Evolutionary conservation across 2,888 invertebrate genomes (phyloP).

Genomic region (Dermolepida albohirtum): DNA sequence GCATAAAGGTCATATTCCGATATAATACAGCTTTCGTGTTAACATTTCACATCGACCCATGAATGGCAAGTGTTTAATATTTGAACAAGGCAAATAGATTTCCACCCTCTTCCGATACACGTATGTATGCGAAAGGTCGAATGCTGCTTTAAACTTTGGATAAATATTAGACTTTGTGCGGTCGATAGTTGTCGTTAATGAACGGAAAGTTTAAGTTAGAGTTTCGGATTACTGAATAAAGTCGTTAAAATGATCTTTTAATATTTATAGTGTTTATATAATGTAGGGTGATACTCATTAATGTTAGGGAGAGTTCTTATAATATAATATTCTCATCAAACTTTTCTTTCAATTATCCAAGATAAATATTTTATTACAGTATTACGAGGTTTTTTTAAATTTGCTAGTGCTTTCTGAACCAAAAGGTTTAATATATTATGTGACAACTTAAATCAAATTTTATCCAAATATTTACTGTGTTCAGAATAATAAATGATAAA

Average conservation of each 20-base stretch:
- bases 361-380: too few relatives aligned
- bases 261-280: slow-evolving; percentile 9
- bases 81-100: slow-evolving; percentile 59
- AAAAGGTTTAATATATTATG: too few relatives aligned
- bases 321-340: too few relatives aligned
- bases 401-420: too few relatives aligned
- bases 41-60: slow-evolving; percentile 36
- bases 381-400: too few relatives aligned
- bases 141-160: slow-evolving; percentile 48
- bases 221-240: slow-evolving; percentile 32
- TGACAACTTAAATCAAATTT: too few relatives aligned
- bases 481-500: too few relatives aligned
- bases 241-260: slow-evolving; percentile 24
- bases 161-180: slow-evolving; percentile 47
- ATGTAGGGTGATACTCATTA: background rate
- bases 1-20: slow-evolving; percentile 5
- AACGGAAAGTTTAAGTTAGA: slow-evolving; percentile 28
- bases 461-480: too few relatives aligned
- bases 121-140: slow-evolving; percentile 47
- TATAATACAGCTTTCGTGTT: slow-evolving; percentile 21
- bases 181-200: slow-evolving; percentile 44
- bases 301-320: too few relatives aligned
- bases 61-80: slow-evolving; percentile 55
- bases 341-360: too few relatives aligned
- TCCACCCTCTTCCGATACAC: slow-evolving; percentile 47